Evolutionary conservation across 2,888 invertebrate species (phyloP), one percentile per base, ranked within the genome.

Genomic region (Drosophila setosimentum): DNA sequence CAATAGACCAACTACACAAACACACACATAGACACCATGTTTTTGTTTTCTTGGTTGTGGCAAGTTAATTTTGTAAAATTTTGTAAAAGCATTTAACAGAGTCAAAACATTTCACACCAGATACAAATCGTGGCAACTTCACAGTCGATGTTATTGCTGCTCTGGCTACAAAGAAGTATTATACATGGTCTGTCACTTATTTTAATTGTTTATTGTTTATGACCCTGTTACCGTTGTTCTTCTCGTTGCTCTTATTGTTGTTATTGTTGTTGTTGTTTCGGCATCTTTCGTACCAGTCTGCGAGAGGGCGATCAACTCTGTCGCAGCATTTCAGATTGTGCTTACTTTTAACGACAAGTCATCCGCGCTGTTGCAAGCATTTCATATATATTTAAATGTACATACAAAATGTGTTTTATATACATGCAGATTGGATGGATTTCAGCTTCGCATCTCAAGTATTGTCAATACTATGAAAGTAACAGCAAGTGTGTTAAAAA

Each of bases 281-380:
- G 59, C 68, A 76, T 72, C 82, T 73, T 61, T 76, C 67, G 84
- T 89, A 89, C 89, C 89, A 91, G 82, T 68, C 78, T 64, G 76
- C 73, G 78, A 72, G 83, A 89, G 91, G 91, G 89, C 89, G 90
- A 84, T 90, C 85, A 89, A 91, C 91, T 90, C 77, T 80, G 82
- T 33, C 24, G 48, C 68, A 48, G 35, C 50, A 72, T 67, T 53
- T 68, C 33, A 55, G 70, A 68, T 73, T 82, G 55, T 67, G 82
- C 77, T 82, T 72, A 77, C 70, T 73, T 76, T 73, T 65, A 59
- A 67, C 68, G 71, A 68, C 60, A 87, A 76, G 70, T 76, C 68
- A 76, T 69, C 68, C 42, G 37, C 68, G 73, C 62, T 68, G 59
- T 76, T 67, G n/a, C 40, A 67, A 65, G 54, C 48, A 50, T 76